A percentile compares a stretch with the other conserved stretches of the same genome.
These are phyloP conservation scores for Drosophila parvula DNA, from an alignment of 1,140 invertebrate genomes.

Conservation along the genomic window DNA sequence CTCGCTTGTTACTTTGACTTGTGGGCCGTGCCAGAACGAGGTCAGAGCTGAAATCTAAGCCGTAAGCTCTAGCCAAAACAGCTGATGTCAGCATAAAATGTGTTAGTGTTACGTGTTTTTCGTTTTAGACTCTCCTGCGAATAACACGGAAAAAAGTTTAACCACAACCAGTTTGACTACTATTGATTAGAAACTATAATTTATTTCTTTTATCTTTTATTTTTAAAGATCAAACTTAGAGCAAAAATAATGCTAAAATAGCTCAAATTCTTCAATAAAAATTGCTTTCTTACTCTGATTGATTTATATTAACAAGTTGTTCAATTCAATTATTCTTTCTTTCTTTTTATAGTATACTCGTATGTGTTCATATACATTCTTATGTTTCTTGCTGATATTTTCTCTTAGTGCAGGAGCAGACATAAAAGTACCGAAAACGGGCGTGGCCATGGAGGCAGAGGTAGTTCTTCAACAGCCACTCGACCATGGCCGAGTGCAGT, in stretches of 20 bases:
- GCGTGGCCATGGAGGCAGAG: constrained; percentile 27
- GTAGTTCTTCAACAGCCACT: constrained; percentile 30
- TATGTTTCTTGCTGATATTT: background rate
- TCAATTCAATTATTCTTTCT: too few relatives aligned
- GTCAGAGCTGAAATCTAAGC: constrained; percentile 60
- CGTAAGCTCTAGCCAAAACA: constrained; percentile 55
- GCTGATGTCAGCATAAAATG: constrained; percentile 62
- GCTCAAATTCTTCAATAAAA: too few relatives aligned
- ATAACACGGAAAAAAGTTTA: background rate
- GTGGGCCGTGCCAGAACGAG: constrained; percentile 40
- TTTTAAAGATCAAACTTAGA: too few relatives aligned
- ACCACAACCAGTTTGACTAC: background rate
- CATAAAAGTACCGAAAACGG: constrained; percentile 21
- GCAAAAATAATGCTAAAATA: too few relatives aligned
- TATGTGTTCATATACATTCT: too few relatives aligned
- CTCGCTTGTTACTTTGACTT: constrained; percentile 50
- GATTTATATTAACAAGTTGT: too few relatives aligned
- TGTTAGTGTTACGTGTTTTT: constrained; percentile 46
- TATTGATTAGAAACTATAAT: background rate
- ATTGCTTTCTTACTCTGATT: too few relatives aligned
- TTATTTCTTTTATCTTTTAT: too few relatives aligned
- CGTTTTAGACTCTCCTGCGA: constrained; percentile 7
- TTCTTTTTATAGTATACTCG: too few relatives aligned
- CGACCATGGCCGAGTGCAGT: constrained; percentile 47
- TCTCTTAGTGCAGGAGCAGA: constrained; percentile 25